These are phyloP conservation scores for Oreohelix idahoensis DNA, from an alignment of 1,140 invertebrate genomes.

Conservation along the genomic window DNA sequence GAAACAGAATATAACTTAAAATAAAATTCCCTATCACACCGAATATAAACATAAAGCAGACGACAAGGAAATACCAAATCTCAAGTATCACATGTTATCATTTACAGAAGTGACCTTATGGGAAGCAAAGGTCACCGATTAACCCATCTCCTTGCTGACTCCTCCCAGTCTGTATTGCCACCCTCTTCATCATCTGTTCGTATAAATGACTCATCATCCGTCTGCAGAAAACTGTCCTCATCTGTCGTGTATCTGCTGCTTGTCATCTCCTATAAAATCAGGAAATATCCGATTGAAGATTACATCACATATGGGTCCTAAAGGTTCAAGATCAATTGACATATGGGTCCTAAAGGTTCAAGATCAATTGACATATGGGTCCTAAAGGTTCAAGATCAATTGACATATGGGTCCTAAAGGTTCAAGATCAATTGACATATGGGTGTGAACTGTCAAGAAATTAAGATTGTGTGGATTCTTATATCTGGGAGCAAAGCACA, in stretches of 20 bases:
- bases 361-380: too few relatives aligned
- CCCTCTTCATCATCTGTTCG: slow-evolving; percentile 77
- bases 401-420: too few relatives aligned
- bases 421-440: too few relatives aligned
- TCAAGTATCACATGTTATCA: not conserved
- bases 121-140: slow-evolving; percentile 74
- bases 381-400: too few relatives aligned
- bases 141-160: slow-evolving; percentile 80
- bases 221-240: slow-evolving; percentile 72
- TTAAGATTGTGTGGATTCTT: too few relatives aligned
- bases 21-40: not conserved
- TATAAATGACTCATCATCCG: slow-evolving; percentile 72
- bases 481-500: too few relatives aligned
- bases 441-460: too few relatives aligned
- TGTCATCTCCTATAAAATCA: slow-evolving; percentile 63
- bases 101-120: not conserved
- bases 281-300: too few relatives aligned
- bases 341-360: too few relatives aligned
- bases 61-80: not conserved
- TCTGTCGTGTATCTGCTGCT: slow-evolving; percentile 72
- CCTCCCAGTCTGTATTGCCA: slow-evolving; percentile 80
- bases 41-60: not conserved
- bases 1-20: not conserved
- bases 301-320: too few relatives aligned
- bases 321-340: too few relatives aligned